Base-by-base conservation (phyloP, 2,888 invertebrate genomes). In the Autographa gamma region DNA sequence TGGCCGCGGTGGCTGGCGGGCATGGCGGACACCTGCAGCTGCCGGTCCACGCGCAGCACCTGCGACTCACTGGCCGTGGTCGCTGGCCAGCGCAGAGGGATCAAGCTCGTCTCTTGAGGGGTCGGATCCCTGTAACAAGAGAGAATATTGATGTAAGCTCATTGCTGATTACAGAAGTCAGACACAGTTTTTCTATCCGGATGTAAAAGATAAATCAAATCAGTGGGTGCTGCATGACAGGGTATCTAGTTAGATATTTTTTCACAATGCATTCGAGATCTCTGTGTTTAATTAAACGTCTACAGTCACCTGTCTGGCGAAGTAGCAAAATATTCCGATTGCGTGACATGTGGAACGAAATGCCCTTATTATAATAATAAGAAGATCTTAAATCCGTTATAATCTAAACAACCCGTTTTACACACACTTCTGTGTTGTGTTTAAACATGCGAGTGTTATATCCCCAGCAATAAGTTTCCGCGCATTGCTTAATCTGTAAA, bases 111-210 rank as follows among this genome's bases (percentile, higher is more conserved):
- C 11, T 56, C 72, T 1, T 65, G 63, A 0, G 95, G 93, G 0
- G 93, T 94, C 1, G 95, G 95, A 63, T 94, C 84, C 0, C 95
- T 95, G 89, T 2, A 88, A 89, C n/a, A 66, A 16, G 13, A 32
- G 32, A 62, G 7, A 13, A 25, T 25, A 25, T 43, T 16, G 5
- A 14, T n/a, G 5, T 7, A 48, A n/a, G 9, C 4, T 14, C 11
- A 11, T 41, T 3, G 41, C 41, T 41, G 13, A 41, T 14, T 34
- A 34, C 9, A 9, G 8, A 34, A 4, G 8, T 6, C 6, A 9
- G 38, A 38, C 11, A 11, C 38, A 38, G 38, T 38, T 11, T 38
- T 11, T 38, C 11, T 38, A 38, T 11, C 11, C 2, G 0, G 38
- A 11, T 38, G 11, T 38, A 11, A 38, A 38, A 38, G 38, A 11